A percentile compares a stretch with the other conserved stretches of the same genome.
Conservation (phyloP, 2,113 vertebrate species). For the Panthera leo region DNA sequence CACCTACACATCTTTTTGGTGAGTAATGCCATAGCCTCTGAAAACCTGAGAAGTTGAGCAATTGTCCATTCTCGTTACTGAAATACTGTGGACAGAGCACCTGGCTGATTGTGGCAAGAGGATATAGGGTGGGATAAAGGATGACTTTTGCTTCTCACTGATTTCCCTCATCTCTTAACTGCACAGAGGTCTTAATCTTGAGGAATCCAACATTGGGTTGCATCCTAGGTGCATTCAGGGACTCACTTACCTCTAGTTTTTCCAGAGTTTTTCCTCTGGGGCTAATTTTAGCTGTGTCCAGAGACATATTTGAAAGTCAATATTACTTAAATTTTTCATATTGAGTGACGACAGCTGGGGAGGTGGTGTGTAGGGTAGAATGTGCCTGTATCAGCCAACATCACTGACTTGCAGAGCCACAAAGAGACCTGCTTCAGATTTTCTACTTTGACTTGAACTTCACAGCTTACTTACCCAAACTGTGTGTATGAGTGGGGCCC, state of each 20-base stretch:
- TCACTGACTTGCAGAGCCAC: not conserved
- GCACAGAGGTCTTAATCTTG: not conserved
- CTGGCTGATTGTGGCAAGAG: not conserved
- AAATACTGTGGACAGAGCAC: not conserved
- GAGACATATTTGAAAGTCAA: not conserved
- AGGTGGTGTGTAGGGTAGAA: not conserved
- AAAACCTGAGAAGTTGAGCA: not conserved
- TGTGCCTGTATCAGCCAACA: not conserved
- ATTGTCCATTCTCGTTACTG: not conserved
- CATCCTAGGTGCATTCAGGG: not conserved
- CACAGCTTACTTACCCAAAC: not conserved
- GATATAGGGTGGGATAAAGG: not conserved
- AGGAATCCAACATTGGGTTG: not conserved
- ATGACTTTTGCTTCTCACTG: not conserved
- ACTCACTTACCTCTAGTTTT: not conserved
- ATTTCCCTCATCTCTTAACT: not conserved
- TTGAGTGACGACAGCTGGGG: not conserved
- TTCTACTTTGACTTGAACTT: not conserved
- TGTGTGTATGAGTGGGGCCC: not conserved
- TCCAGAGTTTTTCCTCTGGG: not conserved
- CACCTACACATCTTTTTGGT: not conserved
- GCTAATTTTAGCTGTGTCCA: not conserved
- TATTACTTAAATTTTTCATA: not conserved
- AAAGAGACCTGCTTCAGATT: not conserved
- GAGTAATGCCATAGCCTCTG: not conserved